Percentiles rank a stretch among this genome's conserved stretches.
These are phyloP conservation scores for Cephus rjabovi DNA, from an alignment of 2,888 invertebrate genomes.

Conservation along the genomic window DNA sequence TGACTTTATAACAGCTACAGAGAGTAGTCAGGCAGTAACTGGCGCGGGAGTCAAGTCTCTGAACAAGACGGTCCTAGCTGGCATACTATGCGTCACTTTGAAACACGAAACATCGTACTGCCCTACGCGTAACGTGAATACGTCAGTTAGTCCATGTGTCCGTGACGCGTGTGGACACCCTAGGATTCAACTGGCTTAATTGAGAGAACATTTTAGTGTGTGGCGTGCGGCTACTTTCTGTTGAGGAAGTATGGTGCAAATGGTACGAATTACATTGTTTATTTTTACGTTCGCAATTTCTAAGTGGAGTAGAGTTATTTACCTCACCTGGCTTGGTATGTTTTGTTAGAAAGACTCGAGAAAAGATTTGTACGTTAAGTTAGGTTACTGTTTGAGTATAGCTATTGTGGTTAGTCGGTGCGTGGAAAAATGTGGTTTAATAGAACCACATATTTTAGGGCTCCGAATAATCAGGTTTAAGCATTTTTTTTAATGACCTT, in stretches of 20 bases:
- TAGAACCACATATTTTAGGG: background rate
- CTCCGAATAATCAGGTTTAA: background rate
- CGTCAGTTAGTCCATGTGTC: constrained; percentile 2
- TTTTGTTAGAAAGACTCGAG: background rate
- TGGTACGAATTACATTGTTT: background rate
- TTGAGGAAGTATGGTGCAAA: constrained; percentile 2
- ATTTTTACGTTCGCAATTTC: background rate
- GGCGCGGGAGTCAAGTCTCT: constrained; percentile 4
- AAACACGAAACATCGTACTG: background rate
- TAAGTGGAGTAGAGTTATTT: background rate
- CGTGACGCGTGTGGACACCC: constrained; percentile 6
- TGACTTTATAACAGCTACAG: constrained; percentile 1
- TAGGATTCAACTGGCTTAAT: constrained; percentile 3
- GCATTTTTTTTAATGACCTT: background rate
- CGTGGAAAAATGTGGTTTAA: background rate
- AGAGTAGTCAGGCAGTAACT: constrained; percentile 1
- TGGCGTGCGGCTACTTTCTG: background rate
- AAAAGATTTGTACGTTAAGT: background rate
- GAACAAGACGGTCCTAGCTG: constrained; percentile 4
- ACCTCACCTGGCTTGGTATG: background rate
- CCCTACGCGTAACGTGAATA: background rate
- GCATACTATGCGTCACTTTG: background rate
- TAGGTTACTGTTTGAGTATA: background rate
- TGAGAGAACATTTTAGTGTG: background rate
- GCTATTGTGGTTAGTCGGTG: background rate